Conservation (phyloP, 2,888 invertebrate species). For the Polyommatus iphigenia region DNA sequence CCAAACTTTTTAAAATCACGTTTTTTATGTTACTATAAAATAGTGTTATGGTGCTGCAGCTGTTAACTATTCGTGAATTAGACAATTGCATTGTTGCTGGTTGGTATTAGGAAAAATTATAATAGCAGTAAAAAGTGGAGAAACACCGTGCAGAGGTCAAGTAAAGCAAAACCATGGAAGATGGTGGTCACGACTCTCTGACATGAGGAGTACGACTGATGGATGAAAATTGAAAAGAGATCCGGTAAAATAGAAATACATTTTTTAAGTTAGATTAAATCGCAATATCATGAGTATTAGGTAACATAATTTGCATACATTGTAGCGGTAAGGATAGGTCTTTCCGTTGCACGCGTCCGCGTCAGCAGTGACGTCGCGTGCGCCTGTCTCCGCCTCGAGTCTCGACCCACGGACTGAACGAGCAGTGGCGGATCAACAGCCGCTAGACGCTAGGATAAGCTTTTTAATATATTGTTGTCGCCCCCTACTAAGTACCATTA, state of each 20-base stretch:
- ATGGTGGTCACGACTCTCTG: too few relatives aligned
- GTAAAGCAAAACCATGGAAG: too few relatives aligned
- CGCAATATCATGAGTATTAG: background rate
- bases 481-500: too few relatives aligned
- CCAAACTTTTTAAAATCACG: background rate
- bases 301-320: slow-evolving; percentile 21
- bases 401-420: slow-evolving; percentile 39
- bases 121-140: background rate
- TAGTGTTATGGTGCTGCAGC: background rate
- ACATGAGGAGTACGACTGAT: too few relatives aligned
- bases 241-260: too few relatives aligned
- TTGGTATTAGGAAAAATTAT: background rate
- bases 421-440: slow-evolving; percentile 32
- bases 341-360: slow-evolving; percentile 39
- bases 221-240: too few relatives aligned
- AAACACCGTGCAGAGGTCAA: too few relatives aligned
- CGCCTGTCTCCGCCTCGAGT: slow-evolving; percentile 46
- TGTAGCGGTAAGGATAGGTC: background rate
- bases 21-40: background rate
- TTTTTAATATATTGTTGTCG: too few relatives aligned
- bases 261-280: too few relatives aligned
- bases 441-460: too few relatives aligned
- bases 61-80: background rate
- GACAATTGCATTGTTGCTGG: background rate
- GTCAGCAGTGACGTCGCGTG: slow-evolving; percentile 66